Conservation (phyloP, 2,888 invertebrate genomes). For the Metacarcinus magister region DNA sequence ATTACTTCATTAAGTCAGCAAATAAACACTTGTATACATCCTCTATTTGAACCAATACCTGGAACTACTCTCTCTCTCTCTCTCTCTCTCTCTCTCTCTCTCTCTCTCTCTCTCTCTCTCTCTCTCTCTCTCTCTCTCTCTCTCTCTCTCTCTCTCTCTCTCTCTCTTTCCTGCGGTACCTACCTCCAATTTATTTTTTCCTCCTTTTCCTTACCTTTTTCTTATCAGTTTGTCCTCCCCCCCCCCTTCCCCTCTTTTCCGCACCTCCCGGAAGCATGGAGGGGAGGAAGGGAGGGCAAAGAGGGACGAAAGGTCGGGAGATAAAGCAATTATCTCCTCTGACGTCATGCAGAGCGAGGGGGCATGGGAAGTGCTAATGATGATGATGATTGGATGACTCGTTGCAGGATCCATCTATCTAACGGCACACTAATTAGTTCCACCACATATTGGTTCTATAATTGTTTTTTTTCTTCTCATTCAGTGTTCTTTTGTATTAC, state of each 20-base stretch:
- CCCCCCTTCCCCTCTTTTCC: not conserved
- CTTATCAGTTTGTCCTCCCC: not conserved
- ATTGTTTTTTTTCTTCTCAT: not conserved
- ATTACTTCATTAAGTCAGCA: not conserved
- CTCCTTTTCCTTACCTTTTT: not conserved
- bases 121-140: slow-evolving; percentile 17
- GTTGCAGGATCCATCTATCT: not conserved
- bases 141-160: not conserved
- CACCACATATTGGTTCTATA: not conserved
- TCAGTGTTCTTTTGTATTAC: not conserved
- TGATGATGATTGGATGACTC: not conserved
- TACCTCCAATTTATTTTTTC: not conserved
- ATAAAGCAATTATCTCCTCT: slow-evolving; percentile 17
- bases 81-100: too few species aligned
- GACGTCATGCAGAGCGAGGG: not conserved
- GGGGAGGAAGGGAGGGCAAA: slow-evolving; percentile 26
- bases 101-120: not conserved
- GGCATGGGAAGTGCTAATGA: not conserved
- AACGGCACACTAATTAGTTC: not conserved
- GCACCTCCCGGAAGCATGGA: not conserved
- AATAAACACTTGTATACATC: not conserved
- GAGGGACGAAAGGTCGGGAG: not conserved
- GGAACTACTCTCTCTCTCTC: too few species aligned
- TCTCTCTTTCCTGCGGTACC: not conserved
- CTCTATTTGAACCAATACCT: too few species aligned